Percentiles rank a stretch among this genome's conserved stretches.
Conservation (phyloP, 2,113 vertebrate species). For the Grallaria varia region DNA sequence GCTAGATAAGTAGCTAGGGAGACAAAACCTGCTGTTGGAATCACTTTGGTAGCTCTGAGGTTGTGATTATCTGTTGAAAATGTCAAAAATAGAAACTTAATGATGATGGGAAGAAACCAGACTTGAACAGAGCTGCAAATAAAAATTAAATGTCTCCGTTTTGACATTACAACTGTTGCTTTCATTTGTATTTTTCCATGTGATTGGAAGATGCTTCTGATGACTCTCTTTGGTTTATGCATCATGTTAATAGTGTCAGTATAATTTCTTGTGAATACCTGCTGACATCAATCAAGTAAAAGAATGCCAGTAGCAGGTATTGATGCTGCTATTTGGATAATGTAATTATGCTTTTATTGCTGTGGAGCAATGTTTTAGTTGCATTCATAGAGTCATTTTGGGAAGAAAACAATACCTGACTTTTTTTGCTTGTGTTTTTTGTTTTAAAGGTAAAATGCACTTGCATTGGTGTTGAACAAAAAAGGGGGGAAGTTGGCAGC, state of each 20-base stretch:
- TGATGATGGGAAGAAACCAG: not conserved
- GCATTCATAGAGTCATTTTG: not conserved
- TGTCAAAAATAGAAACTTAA: not conserved
- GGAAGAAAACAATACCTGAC: not conserved
- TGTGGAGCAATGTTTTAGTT: not conserved
- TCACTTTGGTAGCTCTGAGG: not conserved
- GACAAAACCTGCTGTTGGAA: not conserved
- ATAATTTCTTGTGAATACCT: not conserved
- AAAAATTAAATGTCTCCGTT: not conserved
- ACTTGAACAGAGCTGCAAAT: not conserved
- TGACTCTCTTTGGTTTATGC: not conserved
- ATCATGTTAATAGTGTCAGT: not conserved
- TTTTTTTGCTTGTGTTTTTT: not conserved
- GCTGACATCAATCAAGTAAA: not conserved
- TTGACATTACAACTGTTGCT: not conserved
- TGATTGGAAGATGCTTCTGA: not conserved
- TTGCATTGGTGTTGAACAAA: conserved; percentile 15
- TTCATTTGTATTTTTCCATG: not conserved
- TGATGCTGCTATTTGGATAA: not conserved
- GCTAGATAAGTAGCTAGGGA: not conserved
- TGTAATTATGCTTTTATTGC: not conserved
- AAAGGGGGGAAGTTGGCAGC: not conserved
- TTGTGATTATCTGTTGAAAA: not conserved
- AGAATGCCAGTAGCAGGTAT: not conserved
- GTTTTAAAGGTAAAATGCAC: not conserved